Evolutionary conservation across 2,797 vertebrate genomes (phyloP).

Genomic region (Parauchenoglanis ngamensis): DNA sequence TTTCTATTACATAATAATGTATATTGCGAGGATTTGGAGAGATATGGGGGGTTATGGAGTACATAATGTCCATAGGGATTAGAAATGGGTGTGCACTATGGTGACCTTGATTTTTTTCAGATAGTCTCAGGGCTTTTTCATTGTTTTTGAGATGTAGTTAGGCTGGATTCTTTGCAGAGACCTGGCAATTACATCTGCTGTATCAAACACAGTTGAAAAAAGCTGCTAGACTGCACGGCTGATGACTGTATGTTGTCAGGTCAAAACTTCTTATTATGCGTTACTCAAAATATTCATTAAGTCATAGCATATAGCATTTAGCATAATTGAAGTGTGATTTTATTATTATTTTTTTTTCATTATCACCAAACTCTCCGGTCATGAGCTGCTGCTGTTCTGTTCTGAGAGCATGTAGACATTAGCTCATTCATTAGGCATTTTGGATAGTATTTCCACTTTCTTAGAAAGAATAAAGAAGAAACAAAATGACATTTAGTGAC

Average conservation of each 20-base stretch:
- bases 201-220: not conserved
- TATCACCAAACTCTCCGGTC: no score
- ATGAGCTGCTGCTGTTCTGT: not conserved
- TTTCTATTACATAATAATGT: not conserved
- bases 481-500: not conserved
- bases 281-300: not conserved
- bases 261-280: not conserved
- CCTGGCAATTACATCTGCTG: not conserved
- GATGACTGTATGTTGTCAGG: not conserved
- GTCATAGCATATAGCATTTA: not conserved
- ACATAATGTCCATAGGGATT: not conserved
- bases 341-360: no score
- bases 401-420: not conserved
- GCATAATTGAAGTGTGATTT: no score
- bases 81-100: not conserved
- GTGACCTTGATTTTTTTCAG: not conserved
- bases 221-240: not conserved
- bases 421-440: not conserved
- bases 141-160: not conserved
- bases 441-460: not conserved
- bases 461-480: not conserved
- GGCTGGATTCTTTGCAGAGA: not conserved
- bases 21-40: not conserved
- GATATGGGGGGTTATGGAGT: not conserved
- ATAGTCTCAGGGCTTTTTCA: not conserved